Base-by-base conservation (phyloP, 1,140 invertebrate species). In the Platyura marginata region DNA sequence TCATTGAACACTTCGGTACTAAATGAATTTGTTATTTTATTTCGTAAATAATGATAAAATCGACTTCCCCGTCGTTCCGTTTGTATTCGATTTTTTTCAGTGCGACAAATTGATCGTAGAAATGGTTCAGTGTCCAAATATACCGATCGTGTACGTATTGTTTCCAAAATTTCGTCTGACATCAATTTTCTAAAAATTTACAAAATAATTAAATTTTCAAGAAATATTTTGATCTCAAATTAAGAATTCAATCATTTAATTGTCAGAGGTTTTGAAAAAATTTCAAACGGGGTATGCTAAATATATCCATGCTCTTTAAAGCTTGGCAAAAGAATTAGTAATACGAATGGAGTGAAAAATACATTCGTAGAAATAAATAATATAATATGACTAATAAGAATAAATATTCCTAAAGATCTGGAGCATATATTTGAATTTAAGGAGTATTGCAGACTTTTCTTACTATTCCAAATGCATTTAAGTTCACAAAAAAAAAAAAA, bases 1-100 rank as follows among this genome's bases (percentile, higher is more conserved):
- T 36, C 41, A 35, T 59, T 57, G 22, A 53, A 59, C 2, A 42
- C 15, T 0, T 56, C 47, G 29, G 43, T 49, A 21, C 51, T 46
- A 21, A 57, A 60, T 33, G 37, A 58, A 44, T 46, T 52, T 2
- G 23, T 42, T 13, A 45, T 39, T 46, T 47, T 46, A 44, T 56
- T 57, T 32, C 57, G 49, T 4, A 76, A 57, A 56, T 76, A 75
- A 52, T 75, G 69, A 59, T 69, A 73, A 54, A 74, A 76, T 35
- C 73, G 59, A 41, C 54, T 53, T 5, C 56, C 56, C 6, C 52
- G 57, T 63, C 75, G 49, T 66, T 70, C 54, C 66, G 63, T 54
- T 59, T 72, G 18, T 4, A 65, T 63, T 47, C 72, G 66, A 11
- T 50, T 48, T 46, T 63, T 65, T 49, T 76, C 74, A 23, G 64